Evolutionary conservation across 2,888 invertebrate species (phyloP), one percentile per base, ranked within the genome.

Genomic region (Meiosimyza platycephala): DNA sequence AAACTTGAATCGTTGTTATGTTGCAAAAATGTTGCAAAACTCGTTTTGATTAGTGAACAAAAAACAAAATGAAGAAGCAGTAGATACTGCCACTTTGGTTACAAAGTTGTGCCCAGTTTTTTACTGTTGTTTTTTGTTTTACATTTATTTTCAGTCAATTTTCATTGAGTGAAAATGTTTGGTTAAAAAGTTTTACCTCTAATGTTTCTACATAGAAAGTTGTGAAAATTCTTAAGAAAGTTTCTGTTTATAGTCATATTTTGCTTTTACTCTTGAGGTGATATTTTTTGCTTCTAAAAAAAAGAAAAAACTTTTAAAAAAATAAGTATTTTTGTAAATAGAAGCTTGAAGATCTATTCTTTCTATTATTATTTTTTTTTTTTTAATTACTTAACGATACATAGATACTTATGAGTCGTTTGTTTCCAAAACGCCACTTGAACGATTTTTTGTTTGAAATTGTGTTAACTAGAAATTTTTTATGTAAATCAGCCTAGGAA

Each of bases 111-210:
- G 16, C 11, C 15, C 13, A 16, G 55, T 55, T 55, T 55, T 55
- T 16, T 22, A 18, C 18, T 40, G 0, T 5, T 40, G 40, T 40
- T 40, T 40, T 40, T 1, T 55, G 18, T 55, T 55, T 40, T 55
- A 16, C 55, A 55, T 55, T 55, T 22, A 55, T 55, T 55, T 13
- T 18, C 22, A 18, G 22, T 55, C 16, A 12, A 16, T 55, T 55
- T 55, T 55, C 55, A 55, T 55, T 55, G 55, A 55, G 55, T 55
- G 55, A 55, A 55, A 55, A 18, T 55, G 16, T 54, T 55, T 55
- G 22, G 18, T 22, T n/a, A 55, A 55, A 18, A 55, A 55, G 55
- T 55, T 55, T 55, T 16, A 18, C 55, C 16, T 22, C 16, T 55
- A 22, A 55, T n/a, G 12, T 55, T n/a, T 55, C 55, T 55, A n/a